A percentile compares a stretch with the other conserved stretches of the same genome.
phyloP scores from a whole-genome alignment of 2,113 vertebrate genomes.

The Machaerirhynchus nigripectus region DNA sequence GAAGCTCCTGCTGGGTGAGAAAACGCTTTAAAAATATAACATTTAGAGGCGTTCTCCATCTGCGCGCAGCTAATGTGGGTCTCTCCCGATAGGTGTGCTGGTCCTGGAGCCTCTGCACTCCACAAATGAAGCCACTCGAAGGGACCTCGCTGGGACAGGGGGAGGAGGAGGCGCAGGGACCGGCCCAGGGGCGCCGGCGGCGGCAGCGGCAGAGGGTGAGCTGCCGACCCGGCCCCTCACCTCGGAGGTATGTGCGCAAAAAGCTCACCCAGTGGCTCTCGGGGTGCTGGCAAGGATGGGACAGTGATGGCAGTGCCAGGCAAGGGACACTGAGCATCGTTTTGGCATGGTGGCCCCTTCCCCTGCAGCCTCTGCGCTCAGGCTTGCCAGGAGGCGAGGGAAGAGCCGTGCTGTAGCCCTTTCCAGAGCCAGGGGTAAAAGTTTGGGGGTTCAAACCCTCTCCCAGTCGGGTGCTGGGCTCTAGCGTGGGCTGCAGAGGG shows the following conservation, averaged over 20 bases:
- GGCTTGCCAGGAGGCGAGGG: background rate
- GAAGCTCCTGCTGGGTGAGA: slow-evolving; percentile 47
- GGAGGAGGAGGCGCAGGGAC: background rate
- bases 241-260: background rate
- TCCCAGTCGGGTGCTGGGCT: background rate
- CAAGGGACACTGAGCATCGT: background rate
- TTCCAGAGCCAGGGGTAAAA: background rate
- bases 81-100: background rate
- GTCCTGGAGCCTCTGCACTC: background rate
- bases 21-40: slow-evolving; percentile 56
- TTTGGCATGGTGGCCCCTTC: accelerated
- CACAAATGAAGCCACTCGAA: background rate
- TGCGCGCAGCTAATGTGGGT: background rate
- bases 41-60: slow-evolving; percentile 49
- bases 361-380: background rate
- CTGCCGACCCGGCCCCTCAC: background rate
- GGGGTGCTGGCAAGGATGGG: background rate
- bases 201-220: background rate
- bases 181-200: background rate
- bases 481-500: background rate
- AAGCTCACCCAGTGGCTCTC: accelerated
- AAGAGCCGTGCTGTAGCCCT: background rate
- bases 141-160: background rate
- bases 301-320: background rate
- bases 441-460: background rate